Base-by-base conservation (phyloP, 1,140 invertebrate species). In the Halyomorpha halys region DNA sequence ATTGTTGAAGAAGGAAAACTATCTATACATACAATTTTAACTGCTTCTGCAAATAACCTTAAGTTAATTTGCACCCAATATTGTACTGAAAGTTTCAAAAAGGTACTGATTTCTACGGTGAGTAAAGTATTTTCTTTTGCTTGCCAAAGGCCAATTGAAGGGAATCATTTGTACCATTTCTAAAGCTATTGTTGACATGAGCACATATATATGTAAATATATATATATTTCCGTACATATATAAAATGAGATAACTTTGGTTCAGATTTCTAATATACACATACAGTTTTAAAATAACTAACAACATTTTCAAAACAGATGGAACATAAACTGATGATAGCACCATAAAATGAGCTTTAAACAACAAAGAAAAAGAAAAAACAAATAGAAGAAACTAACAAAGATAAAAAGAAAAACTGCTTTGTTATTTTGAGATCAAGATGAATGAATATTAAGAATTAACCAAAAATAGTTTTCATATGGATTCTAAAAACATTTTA, bases 181-280 rank as follows among this genome's bases (percentile, higher is more conserved):
- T 65, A 65, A 65, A 65, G 63, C 63, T 65, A 65, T 65, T 65
- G 59, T 65, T 56, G 44, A 56, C 63, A 51, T 65, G 54, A 56
- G 54, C 47, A 44, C 44, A 34, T 21, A 62, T 45, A 62, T 45
- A 45, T 44, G 16, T n/a, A 44, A 34, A 44, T 27, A 59, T 34
- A 23, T 34, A 59, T 27, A 23, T 27, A 59, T 25, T 27, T 25
- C 18, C 19, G 23, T 19, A 34, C 30, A 27, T 34, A 34, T 25
- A 23, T 25, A 27, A 61, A 61, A 61, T 44, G 30, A 18, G 44
- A 61, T 45, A 44, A 61, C 59, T 61, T 44, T 44, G 44, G 30
- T 44, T 44, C 44, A 25, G 44, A 34, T 39, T 61, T 45, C 44
- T 61, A 61, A 61, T 45, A 19, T 61, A 39, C 30, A 44, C 19